Base-by-base conservation (phyloP, 2,797 vertebrate species). In the Lacerta viridis region DNA sequence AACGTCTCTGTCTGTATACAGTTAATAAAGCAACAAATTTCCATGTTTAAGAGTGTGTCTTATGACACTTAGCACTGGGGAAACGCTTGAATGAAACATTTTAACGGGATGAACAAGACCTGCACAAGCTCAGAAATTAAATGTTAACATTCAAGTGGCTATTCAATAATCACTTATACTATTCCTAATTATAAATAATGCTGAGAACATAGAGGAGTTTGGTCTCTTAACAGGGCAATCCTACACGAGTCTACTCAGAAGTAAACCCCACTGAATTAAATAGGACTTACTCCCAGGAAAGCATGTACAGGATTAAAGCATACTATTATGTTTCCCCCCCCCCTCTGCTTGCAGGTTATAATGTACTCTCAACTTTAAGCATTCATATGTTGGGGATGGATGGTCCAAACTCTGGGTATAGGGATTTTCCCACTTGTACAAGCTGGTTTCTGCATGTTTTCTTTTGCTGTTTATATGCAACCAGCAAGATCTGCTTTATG, bases 401-500 rank as follows among this genome's bases (percentile, higher is more conserved):
- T 2, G 13, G 71, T 23, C 18, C 64, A 43, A 72, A 36, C 5
- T 15, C 29, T 17, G 7, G 8, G 66, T 15, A 11, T 50, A 72
- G 20, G 41, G 3, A 81, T 55, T 89, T 33, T 25, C 29, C 59
- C 17, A 61, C 17, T n/a, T 43, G 17, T 76, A 46, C 33, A 33
- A 29, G 10, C 27, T 72, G 23, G 36, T 39, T 69, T 36, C 61
- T 77, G 1, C 61, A 41, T 85, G n/a, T 29, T 89, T 80, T 93
- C 90, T 76, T 95, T 93, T 92, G 90, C 78, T 87, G 93, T 94
- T 93, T 61, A 75, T 55, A 82, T 39, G 4, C 50, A 84, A 72
- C 39, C 39, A 84, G 46, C 4, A 85, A 94, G 93, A 91, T 92
- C 50, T 92, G 95, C 92, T 90, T 94, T 91, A 94, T 97, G 94